Evolutionary conservation across 30 jellyfish, hydroid and myxozoan species (phyloP).

Genomic region (Aurelia coerulea): DNA sequence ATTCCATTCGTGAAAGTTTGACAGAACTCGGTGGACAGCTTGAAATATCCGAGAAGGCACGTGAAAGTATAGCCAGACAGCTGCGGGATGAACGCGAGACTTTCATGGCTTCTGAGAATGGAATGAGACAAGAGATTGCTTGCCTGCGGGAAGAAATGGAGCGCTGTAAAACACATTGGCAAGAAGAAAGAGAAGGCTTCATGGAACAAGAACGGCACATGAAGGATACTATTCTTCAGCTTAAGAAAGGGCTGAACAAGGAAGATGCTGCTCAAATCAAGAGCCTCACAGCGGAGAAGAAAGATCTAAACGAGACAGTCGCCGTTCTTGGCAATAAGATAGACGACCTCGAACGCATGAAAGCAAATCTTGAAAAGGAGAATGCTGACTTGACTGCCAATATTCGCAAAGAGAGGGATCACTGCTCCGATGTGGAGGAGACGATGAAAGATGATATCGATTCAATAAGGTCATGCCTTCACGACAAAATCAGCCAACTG

Average conservation of each 20-base stretch:
- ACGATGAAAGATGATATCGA: conserved; percentile 60
- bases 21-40: conserved; percentile 32
- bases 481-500: conserved; percentile 35
- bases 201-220: conserved; percentile 40
- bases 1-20: conserved; percentile 26
- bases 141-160: conserved; percentile 33
- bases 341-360: conserved; percentile 33
- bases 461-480: conserved; percentile 29
- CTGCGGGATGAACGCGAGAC: conserved; percentile 55
- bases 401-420: conserved; percentile 37
- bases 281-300: conserved; percentile 24
- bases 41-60: conserved; percentile 21
- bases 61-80: conserved; percentile 32
- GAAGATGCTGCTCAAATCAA: background rate
- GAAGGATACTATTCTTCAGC: background rate
- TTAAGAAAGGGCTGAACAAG: background rate
- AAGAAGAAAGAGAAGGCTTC: conserved; percentile 56
- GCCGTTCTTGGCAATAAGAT: conserved; percentile 23
- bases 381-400: conserved; percentile 17
- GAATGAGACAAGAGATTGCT: conserved; percentile 41
- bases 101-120: conserved; percentile 42
- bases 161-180: conserved; percentile 28
- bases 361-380: conserved; percentile 19
- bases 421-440: conserved; percentile 49
- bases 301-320: conserved; percentile 5